Conservation (phyloP, 2,113 vertebrate species). For the Coptodon bakossiorum region DNA sequence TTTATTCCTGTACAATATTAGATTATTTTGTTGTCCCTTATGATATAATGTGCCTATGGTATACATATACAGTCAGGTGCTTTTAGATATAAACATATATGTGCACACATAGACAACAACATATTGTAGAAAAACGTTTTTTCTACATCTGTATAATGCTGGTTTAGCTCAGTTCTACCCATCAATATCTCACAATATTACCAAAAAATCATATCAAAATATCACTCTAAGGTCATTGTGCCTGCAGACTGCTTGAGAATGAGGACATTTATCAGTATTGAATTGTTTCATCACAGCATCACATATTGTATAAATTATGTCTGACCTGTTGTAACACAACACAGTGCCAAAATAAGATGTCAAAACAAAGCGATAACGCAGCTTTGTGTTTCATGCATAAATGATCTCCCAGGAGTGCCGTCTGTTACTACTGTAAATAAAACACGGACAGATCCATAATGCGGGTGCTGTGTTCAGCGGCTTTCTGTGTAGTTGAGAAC, state of each 20-base stretch:
- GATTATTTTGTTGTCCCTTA: neutral
- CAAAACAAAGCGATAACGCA: neutral
- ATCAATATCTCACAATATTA: neutral
- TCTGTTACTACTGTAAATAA: neutral
- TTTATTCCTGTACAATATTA: neutral
- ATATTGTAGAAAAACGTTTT: neutral
- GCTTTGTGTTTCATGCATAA: neutral
- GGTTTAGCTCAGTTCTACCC: neutral
- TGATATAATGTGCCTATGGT: neutral
- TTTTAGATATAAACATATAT: neutral
- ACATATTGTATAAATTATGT: neutral
- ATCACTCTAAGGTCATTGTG: neutral
- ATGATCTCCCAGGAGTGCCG: neutral
- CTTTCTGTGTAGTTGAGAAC: neutral
- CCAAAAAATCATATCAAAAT: neutral
- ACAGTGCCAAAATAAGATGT: neutral
- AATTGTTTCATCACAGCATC: neutral
- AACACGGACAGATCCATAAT: neutral
- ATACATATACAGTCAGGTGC: neutral
- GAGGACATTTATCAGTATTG: neutral
- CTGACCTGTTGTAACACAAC: neutral
- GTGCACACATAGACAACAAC: neutral
- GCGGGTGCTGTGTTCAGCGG: neutral
- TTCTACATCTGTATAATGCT: neutral
- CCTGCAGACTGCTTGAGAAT: neutral